These are phyloP conservation scores for Eidolon dupreanum DNA, from an alignment of 2,797 vertebrate species.

Conservation along the genomic window DNA sequence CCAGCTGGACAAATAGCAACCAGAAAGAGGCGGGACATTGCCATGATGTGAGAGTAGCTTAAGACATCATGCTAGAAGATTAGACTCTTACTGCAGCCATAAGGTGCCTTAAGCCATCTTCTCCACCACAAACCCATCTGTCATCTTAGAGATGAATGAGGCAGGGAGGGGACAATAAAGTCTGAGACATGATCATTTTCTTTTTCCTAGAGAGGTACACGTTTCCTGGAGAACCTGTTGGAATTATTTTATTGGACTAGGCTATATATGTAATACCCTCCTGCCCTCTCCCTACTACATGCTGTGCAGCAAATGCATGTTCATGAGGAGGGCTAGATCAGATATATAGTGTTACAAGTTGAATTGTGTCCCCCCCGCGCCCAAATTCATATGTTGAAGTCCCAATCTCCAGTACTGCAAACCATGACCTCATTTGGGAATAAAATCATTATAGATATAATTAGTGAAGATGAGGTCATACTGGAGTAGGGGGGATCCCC, in stretches of 20 bases:
- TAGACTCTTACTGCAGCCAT: too few species aligned
- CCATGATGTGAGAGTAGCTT: too few species aligned
- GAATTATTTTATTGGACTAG: neutral
- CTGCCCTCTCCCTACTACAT: neutral
- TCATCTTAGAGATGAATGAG: too few species aligned
- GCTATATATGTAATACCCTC: neutral
- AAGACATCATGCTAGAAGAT: too few species aligned
- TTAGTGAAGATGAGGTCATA: neutral
- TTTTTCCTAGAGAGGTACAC: neutral
- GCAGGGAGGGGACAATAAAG: neutral
- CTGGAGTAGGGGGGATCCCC: neutral
- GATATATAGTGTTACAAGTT: fast-evolving
- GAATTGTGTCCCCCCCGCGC: neutral
- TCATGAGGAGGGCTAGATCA: neutral
- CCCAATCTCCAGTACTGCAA: too few species aligned
- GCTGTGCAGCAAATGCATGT: neutral
- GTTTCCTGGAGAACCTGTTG: neutral
- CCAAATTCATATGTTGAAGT: neutral
- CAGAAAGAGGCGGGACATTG: too few species aligned
- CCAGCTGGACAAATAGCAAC: too few species aligned
- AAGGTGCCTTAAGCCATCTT: too few species aligned
- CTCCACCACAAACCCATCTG: too few species aligned
- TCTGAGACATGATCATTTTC: neutral
- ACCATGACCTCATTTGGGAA: neutral
- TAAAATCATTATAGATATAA: neutral